phyloP scores from a whole-genome alignment of 2,113 vertebrate species.

The Poecile atricapillus region DNA sequence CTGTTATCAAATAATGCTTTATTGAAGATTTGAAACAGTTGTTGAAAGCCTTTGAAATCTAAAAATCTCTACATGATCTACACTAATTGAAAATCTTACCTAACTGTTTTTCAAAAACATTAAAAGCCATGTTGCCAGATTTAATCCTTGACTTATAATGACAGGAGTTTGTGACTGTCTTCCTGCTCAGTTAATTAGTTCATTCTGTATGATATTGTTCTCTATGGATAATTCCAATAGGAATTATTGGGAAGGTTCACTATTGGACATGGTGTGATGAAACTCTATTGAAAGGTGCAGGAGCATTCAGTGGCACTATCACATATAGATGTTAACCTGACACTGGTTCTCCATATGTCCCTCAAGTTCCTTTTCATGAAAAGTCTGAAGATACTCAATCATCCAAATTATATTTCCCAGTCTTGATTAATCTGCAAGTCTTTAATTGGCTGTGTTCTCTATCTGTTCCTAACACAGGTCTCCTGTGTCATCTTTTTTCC shows the following conservation, averaged over 20 bases:
- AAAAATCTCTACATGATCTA: not conserved
- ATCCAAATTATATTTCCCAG: not conserved
- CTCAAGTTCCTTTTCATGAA: not conserved
- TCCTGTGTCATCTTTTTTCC: not conserved
- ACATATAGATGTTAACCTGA: not conserved
- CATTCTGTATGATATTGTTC: not conserved
- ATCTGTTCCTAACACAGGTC: not conserved
- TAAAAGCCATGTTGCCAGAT: not conserved
- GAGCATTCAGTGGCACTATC: not conserved
- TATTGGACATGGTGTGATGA: not conserved
- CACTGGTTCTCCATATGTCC: not conserved
- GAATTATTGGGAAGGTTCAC: not conserved
- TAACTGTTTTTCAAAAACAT: not conserved
- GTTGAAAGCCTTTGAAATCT: not conserved
- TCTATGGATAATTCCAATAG: not conserved
- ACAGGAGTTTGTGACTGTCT: not conserved
- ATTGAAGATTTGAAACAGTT: not conserved
- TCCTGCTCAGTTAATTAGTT: not conserved
- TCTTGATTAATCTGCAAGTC: not conserved
- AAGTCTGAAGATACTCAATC: not conserved
- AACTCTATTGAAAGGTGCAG: not conserved
- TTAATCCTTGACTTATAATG: not conserved
- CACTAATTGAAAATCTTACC: not conserved
- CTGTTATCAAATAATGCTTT: not conserved
- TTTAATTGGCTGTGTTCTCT: not conserved